A percentile compares a stretch with the other conserved stretches of the same genome.
Conservation (phyloP, 2,113 vertebrate genomes). For the Salvelinus alpinus region DNA sequence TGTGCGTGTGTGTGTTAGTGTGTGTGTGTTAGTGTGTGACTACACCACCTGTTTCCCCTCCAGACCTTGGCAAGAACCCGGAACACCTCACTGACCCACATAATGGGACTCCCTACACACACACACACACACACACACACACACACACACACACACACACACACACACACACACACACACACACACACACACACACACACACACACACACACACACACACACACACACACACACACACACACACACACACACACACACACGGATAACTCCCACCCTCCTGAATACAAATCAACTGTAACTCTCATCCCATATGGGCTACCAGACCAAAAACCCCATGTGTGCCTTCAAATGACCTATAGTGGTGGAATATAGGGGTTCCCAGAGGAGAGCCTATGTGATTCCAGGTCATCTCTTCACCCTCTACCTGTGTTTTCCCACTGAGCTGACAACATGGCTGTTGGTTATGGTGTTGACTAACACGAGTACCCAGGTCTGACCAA, state of each 20-base stretch:
- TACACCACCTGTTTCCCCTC: conserved; percentile 60
- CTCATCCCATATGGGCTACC: background rate
- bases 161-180: conserved; percentile 22
- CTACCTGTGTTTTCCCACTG: too few species aligned
- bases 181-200: background rate
- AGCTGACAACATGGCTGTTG: too few species aligned
- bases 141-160: conserved; percentile 22
- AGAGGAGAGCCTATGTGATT: too few species aligned
- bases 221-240: conserved; percentile 23
- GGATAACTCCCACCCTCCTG: background rate
- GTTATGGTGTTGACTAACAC: too few species aligned
- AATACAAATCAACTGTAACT: background rate
- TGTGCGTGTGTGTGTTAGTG: too few species aligned
- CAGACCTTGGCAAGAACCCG: conserved; percentile 47
- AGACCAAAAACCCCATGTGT: background rate
- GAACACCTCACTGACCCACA: conserved; percentile 42
- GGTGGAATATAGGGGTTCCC: too few species aligned
- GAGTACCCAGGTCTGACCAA: too few species aligned
- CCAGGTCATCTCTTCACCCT: too few species aligned
- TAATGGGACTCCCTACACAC: background rate
- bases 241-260: conserved; percentile 20
- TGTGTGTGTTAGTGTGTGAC: too few species aligned
- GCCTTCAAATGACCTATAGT: background rate
- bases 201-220: conserved; percentile 9
- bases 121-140: background rate